Base-by-base conservation (phyloP, 2,888 invertebrate species). In the Elysia crispata region DNA sequence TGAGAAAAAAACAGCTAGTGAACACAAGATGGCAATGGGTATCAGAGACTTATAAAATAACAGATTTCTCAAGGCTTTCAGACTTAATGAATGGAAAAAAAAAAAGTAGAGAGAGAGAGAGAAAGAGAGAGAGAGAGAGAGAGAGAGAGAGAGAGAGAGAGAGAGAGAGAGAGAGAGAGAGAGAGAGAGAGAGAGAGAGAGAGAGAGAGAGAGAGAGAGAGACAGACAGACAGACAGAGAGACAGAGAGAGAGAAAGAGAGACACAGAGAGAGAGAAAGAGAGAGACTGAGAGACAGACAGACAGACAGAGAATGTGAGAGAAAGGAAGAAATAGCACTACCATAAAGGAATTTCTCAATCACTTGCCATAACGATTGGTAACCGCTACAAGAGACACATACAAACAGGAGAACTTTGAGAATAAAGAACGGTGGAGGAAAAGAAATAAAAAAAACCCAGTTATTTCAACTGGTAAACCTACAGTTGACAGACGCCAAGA, bases 121-220 rank as follows among this genome's bases (percentile, higher is more conserved):
- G 30, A 23, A 1, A 54, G 70, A 31, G 33, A 77, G 57, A 69
- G 54, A 70, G 41, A 30, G 70, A 67, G 33, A 31, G 70, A 31
- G 23, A 57, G 60, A 69, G 30, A 30, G 49, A 57, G 30, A 28
- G 54, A 54, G 54, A 41, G 33, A 50, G 66, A 50, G 18, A 70
- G 67, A n/a, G 33, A 31, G 0, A 60, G 60, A 20, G 18, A 28
- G 33, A 69, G 57, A 77, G 60, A 57, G 25, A 11, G 13, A 49
- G 3, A 31, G 70, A 31, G 23, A 57, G 60, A 69, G 30, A 30
- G 49, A 57, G 30, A 28, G 54, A 54, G 54, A 41, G 33, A 50
- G 66, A 50, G 18, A 70, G 67, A n/a, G 33, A 31, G 0, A 60
- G 60, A 20, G 18, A 28, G 33, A 69, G 57, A 77, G 60, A 57